Conservation (phyloP, 2,797 vertebrate species). For the Xyrichtys novacula region DNA sequence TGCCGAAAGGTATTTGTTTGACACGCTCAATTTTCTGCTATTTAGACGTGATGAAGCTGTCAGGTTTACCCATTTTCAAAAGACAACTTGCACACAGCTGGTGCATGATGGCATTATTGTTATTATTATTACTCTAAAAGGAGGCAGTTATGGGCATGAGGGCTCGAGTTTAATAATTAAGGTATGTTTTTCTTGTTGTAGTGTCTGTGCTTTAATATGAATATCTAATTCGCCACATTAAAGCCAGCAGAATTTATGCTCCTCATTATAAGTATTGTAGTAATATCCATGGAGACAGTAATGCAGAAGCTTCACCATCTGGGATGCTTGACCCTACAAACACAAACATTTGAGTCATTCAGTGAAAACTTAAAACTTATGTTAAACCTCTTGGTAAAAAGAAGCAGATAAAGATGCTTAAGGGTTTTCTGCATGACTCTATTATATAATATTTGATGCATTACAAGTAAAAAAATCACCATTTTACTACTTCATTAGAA, state of each 20-base stretch:
- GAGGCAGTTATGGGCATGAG: neutral
- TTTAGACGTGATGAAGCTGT: conserved; percentile 1
- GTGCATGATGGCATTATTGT: neutral
- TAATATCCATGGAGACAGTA: neutral
- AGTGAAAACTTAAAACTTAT: neutral
- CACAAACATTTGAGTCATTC: neutral
- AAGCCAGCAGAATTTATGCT: neutral
- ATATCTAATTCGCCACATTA: neutral
- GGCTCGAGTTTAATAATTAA: conserved; percentile 3
- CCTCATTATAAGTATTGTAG: neutral
- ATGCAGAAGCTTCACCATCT: neutral
- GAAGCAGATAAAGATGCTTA: neutral
- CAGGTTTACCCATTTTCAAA: conserved; percentile 1
- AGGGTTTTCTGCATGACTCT: neutral
- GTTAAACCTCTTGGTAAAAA: neutral
- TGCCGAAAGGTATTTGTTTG: neutral
- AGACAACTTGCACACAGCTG: neutral
- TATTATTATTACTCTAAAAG: neutral
- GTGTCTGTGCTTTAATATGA: conserved; percentile 7
- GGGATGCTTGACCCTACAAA: neutral
- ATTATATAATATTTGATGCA: neutral
- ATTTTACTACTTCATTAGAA: neutral
- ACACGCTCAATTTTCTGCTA: neutral
- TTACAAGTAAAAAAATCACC: neutral
- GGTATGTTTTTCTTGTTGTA: neutral